Conservation (phyloP, 2,797 vertebrate species). For the Avahi laniger region DNA sequence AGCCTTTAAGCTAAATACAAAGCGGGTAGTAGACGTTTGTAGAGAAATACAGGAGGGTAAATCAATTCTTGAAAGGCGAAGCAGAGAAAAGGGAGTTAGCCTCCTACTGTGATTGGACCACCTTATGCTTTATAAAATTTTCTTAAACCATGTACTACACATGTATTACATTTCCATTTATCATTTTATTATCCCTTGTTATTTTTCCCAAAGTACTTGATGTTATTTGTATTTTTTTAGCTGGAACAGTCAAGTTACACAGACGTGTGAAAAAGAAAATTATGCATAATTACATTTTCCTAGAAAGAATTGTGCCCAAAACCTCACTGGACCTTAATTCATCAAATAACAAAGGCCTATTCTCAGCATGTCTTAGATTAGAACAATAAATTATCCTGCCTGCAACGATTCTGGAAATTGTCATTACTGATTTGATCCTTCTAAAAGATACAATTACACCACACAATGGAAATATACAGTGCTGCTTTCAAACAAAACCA, state of each 20-base stretch:
- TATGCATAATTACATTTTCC: neutral
- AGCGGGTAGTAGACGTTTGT: neutral
- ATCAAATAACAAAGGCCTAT: neutral
- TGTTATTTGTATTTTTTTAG: neutral
- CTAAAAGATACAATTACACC: neutral
- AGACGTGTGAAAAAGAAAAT: neutral
- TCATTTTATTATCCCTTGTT: neutral
- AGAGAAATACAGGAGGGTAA: neutral
- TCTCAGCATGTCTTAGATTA: neutral
- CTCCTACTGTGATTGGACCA: neutral
- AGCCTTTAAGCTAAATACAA: neutral
- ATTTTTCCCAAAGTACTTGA: neutral
- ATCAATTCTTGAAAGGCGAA: neutral
- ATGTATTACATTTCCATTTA: neutral
- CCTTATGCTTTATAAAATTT: neutral
- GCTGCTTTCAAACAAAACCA: neutral
- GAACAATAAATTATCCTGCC: neutral
- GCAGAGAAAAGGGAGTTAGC: accelerated
- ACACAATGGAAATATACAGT: neutral
- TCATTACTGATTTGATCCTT: neutral
- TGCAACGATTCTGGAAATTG: neutral
- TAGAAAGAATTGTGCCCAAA: neutral
- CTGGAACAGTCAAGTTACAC: neutral
- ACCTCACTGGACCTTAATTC: neutral
- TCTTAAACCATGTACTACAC: neutral